These are phyloP conservation scores for Flabesymbios commensalis DNA, from an alignment of 2,888 invertebrate genomes.

Conservation along the genomic window DNA sequence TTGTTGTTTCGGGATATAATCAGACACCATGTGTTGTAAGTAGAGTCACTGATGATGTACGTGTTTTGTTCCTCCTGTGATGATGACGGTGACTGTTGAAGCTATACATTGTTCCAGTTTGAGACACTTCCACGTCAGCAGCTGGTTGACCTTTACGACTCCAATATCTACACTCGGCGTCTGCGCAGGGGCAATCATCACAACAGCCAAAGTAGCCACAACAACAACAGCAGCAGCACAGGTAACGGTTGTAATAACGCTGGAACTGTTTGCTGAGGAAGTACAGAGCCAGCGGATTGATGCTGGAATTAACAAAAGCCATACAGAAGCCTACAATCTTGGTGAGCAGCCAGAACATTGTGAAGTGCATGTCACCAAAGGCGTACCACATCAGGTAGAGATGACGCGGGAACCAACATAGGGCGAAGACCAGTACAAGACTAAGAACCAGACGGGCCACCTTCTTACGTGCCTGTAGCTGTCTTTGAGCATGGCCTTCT, in stretches of 20 bases:
- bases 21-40: too few relatives aligned
- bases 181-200: too few relatives aligned
- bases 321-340: conserved; percentile 83
- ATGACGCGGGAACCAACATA: conserved; percentile 48
- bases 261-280: conserved; percentile 91
- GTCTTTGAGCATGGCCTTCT: conserved; percentile 38
- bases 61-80: too few relatives aligned
- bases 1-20: too few relatives aligned
- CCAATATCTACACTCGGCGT: too few relatives aligned
- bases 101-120: too few relatives aligned
- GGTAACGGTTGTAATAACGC: conserved; percentile 85
- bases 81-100: too few relatives aligned
- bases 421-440: conserved; percentile 41
- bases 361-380: conserved; percentile 39
- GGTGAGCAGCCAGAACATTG: conserved; percentile 47
- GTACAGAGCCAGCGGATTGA: conserved; percentile 90
- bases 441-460: conserved; percentile 51
- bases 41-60: too few relatives aligned
- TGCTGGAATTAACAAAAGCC: conserved; percentile 82
- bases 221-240: conserved; percentile 77
- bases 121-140: too few relatives aligned
- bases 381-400: conserved; percentile 45
- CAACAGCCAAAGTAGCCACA: too few relatives aligned
- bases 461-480: conserved; percentile 59
- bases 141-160: too few relatives aligned